Evolutionary conservation across 2,888 invertebrate species (phyloP), one percentile per base, ranked within the genome.

Genomic region (Sepiola atlantica): DNA sequence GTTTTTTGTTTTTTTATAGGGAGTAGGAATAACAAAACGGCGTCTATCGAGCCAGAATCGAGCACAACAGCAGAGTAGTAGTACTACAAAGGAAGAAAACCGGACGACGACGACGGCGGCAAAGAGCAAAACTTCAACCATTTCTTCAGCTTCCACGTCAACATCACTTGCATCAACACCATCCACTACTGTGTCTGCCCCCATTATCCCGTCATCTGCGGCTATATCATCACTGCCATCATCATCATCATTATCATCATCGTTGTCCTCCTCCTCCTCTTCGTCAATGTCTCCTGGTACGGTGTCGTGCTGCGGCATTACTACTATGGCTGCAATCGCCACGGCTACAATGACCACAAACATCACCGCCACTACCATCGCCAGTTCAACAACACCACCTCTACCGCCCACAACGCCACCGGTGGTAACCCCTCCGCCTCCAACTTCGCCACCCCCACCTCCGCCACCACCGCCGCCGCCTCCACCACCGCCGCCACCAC

Each of bases 401-500:
- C 94, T 94, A 93, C 94, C 95, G 3, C 95, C 45, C 45, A 12
- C n/a, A n/a, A n/a, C 92, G 28, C 92, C 35, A 18, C 45, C 35
- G 28, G 54, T 92, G 28, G 54, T 54, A 45, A 24, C 35, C 28
- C 35, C 55, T n/a, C 18, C 92, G 24, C 92, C 92, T 8, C 18
- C 54, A 28, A n/a, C 18, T 16, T 95, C 93, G 94, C 95, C 54
- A 95, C 95, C 45, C 95, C 95, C 28, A 95, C 95, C 45, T 95
- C 94, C 95, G 94, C 95, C 54, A 94, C 95, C 91, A 91, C 95
- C 77, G 94, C 94, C 94, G 55, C 95, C 32, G 92, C 95, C 94
- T 21, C 95, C 57, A 94, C 61, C 94, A 93, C 95, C 93, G 92
- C 93, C 77, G 93, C 94, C 45, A 35, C 94, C n/a, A 55, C 94